These are phyloP conservation scores for Pristionchus exspectatus DNA, from an alignment of 2,888 invertebrate genomes.

Conservation along the genomic window DNA sequence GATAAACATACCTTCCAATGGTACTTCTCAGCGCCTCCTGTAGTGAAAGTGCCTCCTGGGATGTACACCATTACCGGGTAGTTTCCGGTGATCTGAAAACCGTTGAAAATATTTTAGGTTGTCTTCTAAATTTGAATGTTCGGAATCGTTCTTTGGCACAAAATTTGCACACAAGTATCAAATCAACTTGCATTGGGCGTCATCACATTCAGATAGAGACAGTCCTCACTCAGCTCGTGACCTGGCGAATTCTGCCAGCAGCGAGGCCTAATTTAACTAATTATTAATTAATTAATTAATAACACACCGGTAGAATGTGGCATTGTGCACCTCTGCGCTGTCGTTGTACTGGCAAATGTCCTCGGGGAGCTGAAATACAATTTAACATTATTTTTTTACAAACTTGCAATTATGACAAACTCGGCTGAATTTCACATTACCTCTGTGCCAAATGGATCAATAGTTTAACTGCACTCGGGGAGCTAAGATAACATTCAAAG, in stretches of 20 bases:
- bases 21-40: constrained; percentile 25
- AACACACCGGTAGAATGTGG: neutral
- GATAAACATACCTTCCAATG: constrained; percentile 16
- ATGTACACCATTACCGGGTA: constrained; percentile 43
- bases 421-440: too few relatives aligned
- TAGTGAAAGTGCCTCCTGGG: constrained; percentile 45
- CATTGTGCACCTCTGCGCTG: neutral
- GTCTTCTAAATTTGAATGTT: neutral
- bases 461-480: too few relatives aligned
- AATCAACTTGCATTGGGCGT: neutral
- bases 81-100: neutral
- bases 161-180: neutral
- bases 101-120: neutral
- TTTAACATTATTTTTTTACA: too few relatives aligned
- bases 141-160: neutral
- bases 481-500: neutral
- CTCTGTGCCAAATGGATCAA: too few relatives aligned
- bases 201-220: constrained; percentile 22
- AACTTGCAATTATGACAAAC: too few relatives aligned
- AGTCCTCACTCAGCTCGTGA: neutral
- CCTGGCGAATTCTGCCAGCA: neutral
- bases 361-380: too few relatives aligned
- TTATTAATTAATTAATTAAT: neutral
- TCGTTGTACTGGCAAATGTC: constrained; percentile 22
- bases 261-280: neutral